Evolutionary conservation across 2,888 invertebrate species (phyloP).

Genomic region (Xanthia icteritia): DNA sequence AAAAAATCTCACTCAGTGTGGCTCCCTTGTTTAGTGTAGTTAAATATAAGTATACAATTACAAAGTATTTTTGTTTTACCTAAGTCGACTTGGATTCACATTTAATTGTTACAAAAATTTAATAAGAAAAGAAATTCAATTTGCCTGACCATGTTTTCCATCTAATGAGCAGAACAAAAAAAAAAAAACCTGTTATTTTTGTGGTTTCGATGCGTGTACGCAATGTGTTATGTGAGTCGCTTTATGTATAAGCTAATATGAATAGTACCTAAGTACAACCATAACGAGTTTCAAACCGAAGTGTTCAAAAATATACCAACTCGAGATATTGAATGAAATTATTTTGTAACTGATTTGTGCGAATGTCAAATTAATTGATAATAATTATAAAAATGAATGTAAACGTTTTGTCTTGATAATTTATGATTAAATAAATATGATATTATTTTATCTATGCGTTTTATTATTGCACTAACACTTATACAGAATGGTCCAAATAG

Average conservation of each 20-base stretch:
- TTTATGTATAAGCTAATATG: conserved; percentile 38
- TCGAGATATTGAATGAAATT: conserved; percentile 62
- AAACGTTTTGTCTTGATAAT: conserved; percentile 63
- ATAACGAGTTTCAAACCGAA: conserved; percentile 66
- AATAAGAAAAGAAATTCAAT: too few species aligned
- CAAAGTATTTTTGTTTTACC: conserved; percentile 38
- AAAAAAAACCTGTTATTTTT: background rate
- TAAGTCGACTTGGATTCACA: conserved; percentile 47
- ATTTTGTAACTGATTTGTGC: conserved; percentile 62
- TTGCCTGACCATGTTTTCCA: background rate
- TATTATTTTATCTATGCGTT: conserved; percentile 56
- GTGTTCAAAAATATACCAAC: conserved; percentile 72
- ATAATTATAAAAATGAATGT: conserved; percentile 57
- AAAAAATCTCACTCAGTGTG: conserved; percentile 57
- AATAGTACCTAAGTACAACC: conserved; percentile 57
- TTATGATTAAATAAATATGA: conserved; percentile 66
- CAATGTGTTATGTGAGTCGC: conserved; percentile 33
- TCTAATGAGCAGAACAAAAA: background rate
- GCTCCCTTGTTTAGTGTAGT: conserved; percentile 54
- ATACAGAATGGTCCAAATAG: too few species aligned
- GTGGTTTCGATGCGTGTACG: background rate
- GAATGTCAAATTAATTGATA: conserved; percentile 61
- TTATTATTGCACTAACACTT: conserved; percentile 23
- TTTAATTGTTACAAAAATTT: background rate
- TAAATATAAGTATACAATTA: conserved; percentile 45